Evolutionary conservation across 2,113 vertebrate species (phyloP).

Genomic region (Panurus biarmicus): DNA sequence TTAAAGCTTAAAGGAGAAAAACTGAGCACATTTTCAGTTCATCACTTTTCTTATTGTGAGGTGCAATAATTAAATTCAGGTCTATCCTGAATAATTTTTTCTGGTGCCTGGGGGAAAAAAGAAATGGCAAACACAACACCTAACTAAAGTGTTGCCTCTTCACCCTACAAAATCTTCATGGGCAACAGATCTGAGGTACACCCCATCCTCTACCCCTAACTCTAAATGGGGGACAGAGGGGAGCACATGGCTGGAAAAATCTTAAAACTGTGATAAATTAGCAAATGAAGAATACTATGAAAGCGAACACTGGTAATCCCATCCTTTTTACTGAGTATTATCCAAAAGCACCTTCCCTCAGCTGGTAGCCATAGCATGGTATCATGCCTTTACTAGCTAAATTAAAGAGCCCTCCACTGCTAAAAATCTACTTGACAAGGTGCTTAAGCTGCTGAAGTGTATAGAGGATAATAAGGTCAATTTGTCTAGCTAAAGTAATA

Average conservation of each 20-base stretch:
- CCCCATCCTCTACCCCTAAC: accelerated
- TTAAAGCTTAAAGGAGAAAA: not conserved
- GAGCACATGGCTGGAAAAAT: not conserved
- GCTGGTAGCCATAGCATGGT: not conserved
- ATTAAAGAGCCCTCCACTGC: not conserved
- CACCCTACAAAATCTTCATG: not conserved
- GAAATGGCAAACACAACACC: not conserved
- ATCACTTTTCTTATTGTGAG: not conserved
- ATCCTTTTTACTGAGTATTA: not conserved
- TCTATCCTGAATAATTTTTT: not conserved
- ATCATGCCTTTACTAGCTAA: not conserved
- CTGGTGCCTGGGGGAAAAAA: not conserved
- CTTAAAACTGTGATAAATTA: not conserved
- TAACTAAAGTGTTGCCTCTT: not conserved
- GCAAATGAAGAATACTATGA: not conserved
- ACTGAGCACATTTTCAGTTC: not conserved
- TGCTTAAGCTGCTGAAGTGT: not conserved
- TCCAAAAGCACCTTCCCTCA: not conserved
- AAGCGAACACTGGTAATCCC: not conserved
- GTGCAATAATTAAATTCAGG: not conserved
- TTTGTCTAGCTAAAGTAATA: not conserved
- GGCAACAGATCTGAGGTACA: not conserved
- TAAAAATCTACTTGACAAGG: not conserved
- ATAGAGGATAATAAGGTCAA: not conserved
- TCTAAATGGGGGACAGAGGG: not conserved